Base-by-base conservation (phyloP, 37 sponge, comb jelly and placozoan genomes). In the Agelas oroides region DNA sequence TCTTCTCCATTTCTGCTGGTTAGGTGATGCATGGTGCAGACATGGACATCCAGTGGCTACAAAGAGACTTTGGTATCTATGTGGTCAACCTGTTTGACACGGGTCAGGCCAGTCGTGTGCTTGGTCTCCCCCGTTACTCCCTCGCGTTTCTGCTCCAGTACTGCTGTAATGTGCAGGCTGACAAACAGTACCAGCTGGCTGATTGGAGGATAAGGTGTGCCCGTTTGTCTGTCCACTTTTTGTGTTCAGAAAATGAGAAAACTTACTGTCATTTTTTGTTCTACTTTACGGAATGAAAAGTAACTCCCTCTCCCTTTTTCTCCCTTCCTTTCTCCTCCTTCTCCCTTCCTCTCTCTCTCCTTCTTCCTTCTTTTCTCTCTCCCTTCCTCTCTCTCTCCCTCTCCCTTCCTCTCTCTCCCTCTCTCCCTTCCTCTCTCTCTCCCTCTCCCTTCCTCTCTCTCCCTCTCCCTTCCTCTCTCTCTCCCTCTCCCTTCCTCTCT, bases 1-100 rank as follows among this genome's bases (percentile, higher is more conserved):
- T 27, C 3, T 27, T 62, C 11, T 27, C 63, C 3, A 24, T n/a
- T n/a, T n/a, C n/a, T n/a, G n/a, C n/a, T 41, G 23, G 6, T 31
- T 69, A 98, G 99, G 96, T 98, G 63, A 35, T 98, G 61, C 99
- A 98, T 63, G 99, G 99, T 32, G 94, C 96, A 41, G 93, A 95
- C 58, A 67, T 65, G 61, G 99, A 98, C 55, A 83, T 98, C 23
- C 61, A 55, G 41, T 98, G 99, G 99, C 77, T 98, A 35, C 99
- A 98, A 75, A 87, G 96, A 41, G 96, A 98, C 81, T 92, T 94
- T 77, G 94, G 96, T 6, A 75, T 98, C 34, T 98, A 98, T 78
- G 64, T 98, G 38, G 99, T 98, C 31, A 96, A 96, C 87, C 58
- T 98, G 91, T 98, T 98, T 87, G 99, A 98, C 75, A 96, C 99